Conservation (phyloP, 92 coral and sea anemone species). For the Plumapathes pennacea region DNA sequence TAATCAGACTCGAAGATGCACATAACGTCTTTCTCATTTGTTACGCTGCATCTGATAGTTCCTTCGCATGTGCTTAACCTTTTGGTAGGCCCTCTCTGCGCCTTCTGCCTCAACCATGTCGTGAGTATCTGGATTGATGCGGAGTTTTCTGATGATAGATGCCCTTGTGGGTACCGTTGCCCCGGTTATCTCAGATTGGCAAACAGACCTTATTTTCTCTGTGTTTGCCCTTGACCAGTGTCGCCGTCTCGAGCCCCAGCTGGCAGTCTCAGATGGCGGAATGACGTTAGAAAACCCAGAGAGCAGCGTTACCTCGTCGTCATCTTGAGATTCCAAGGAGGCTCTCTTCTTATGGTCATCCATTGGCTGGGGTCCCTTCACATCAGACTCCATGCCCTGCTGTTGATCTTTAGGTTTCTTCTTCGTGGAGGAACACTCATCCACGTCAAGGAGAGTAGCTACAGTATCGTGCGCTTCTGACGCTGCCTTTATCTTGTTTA, state of each 20-base stretch:
- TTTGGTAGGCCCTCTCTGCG: conserved; percentile 12
- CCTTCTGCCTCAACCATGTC: conserved; percentile 6
- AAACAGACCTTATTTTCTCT: conserved; percentile 5
- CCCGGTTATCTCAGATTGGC: conserved; percentile 6
- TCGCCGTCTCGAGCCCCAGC: no score
- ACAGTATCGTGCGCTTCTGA: conserved; percentile 1
- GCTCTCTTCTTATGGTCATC: no score
- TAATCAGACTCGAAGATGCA: no score
- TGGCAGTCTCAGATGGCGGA: conserved; percentile 17
- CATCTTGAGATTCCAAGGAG: no score
- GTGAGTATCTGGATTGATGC: neutral
- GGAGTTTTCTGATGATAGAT: conserved; percentile 3
- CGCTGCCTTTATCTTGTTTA: conserved; percentile 5
- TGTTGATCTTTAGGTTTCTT: neutral
- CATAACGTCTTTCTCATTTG: no score
- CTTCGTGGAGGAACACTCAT: no score
- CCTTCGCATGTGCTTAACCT: conserved; percentile 8
- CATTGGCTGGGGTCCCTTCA: neutral
- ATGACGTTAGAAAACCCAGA: conserved; percentile 10
- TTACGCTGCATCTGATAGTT: no score
- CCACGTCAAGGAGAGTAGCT: conserved; percentile 3
- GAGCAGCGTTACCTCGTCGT: neutral
- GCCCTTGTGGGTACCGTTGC: conserved; percentile 1
- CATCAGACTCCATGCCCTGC: neutral
- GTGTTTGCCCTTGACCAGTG: conserved; percentile 6